Conservation (phyloP, 53 echinoderm and acorn worm genomes). For the Patiria pectinifera region DNA sequence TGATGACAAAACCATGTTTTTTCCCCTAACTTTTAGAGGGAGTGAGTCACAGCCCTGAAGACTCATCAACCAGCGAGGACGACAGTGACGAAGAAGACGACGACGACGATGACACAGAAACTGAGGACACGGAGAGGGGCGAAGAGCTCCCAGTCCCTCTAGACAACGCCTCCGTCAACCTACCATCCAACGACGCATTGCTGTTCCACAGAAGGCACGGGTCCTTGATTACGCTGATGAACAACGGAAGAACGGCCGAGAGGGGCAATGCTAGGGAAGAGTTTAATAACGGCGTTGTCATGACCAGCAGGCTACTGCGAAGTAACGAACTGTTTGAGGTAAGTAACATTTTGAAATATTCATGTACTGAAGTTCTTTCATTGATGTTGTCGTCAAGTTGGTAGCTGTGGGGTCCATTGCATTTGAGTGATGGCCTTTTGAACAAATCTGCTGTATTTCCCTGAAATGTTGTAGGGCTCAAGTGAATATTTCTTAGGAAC, state of each 20-base stretch:
- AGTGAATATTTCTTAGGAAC: too few species aligned
- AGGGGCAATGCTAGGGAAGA: conserved; percentile 89
- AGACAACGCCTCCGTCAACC: conserved; percentile 46
- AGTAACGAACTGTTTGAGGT: conserved; percentile 96
- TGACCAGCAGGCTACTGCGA: conserved; percentile 86
- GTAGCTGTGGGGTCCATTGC: too few species aligned
- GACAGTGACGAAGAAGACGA: conserved; percentile 62
- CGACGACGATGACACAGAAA: conserved; percentile 65
- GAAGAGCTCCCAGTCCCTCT: conserved; percentile 18
- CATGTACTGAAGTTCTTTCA: too few species aligned
- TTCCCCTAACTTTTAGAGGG: not conserved
- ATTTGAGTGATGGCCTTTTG: too few species aligned
- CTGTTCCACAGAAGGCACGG: conserved; percentile 83
- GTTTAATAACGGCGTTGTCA: conserved; percentile 97
- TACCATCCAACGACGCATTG: conserved; percentile 72
- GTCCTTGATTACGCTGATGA: conserved; percentile 74
- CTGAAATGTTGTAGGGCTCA: too few species aligned
- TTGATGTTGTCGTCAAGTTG: too few species aligned
- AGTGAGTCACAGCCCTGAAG: not conserved
- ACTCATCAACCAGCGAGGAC: conserved; percentile 45
- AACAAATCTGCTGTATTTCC: too few species aligned
- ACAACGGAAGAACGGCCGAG: conserved; percentile 77
- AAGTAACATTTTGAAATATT: not conserved
- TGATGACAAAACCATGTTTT: not conserved
- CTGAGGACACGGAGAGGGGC: conserved; percentile 35